Percentiles rank a stretch among this genome's conserved stretches.
Evolutionary conservation across 2,797 vertebrate species (phyloP).

Genomic region (Trichosurus vulpecula): DNA sequence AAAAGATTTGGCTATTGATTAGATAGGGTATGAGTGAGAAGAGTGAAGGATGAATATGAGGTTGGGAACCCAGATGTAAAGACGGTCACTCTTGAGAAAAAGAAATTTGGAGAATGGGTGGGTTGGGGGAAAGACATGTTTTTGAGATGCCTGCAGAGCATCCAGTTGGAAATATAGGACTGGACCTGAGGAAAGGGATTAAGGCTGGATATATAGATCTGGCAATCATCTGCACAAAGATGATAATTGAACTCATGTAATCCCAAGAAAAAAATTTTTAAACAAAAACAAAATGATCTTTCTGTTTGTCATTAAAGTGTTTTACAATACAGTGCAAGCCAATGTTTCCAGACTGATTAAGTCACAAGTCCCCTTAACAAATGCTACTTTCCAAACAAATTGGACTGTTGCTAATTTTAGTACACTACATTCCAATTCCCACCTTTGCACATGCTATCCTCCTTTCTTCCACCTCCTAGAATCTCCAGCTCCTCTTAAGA

Average conservation of each 20-base stretch:
- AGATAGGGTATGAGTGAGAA: neutral
- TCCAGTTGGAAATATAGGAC: neutral
- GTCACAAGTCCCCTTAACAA: neutral
- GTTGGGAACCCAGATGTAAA: neutral
- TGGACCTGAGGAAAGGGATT: neutral
- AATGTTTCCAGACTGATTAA: neutral
- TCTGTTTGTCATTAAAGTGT: neutral
- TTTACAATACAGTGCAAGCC: neutral
- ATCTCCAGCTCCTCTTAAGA: neutral
- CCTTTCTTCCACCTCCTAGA: neutral
- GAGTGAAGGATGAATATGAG: neutral
- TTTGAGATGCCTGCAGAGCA: neutral
- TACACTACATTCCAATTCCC: neutral
- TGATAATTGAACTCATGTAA: neutral
- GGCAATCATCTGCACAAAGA: neutral
- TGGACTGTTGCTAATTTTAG: neutral
- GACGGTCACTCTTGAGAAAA: neutral
- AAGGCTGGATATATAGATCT: neutral
- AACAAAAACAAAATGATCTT: neutral
- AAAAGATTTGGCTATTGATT: neutral
- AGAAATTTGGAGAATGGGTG: no score
- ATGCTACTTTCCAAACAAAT: neutral
- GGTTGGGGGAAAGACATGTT: neutral
- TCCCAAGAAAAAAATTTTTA: neutral
- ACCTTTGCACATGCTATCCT: neutral